Percentiles rank a stretch among this genome's conserved stretches.
These are phyloP conservation scores for Poecilia latipinna DNA, from an alignment of 2,113 vertebrate genomes.

Conservation along the genomic window DNA sequence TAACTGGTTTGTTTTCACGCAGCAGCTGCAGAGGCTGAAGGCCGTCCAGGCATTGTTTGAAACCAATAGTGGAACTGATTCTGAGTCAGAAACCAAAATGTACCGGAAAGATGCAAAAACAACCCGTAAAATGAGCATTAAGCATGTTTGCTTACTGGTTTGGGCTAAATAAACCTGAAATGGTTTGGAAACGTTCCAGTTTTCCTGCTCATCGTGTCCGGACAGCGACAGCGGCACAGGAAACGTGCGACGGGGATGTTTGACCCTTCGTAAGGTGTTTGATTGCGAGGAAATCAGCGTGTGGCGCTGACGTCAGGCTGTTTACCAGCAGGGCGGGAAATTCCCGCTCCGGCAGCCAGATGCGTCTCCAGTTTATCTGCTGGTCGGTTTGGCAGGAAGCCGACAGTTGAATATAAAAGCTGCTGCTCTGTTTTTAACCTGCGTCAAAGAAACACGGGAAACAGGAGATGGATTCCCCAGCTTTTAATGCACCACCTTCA, in stretches of 20 bases:
- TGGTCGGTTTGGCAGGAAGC: conserved; percentile 26
- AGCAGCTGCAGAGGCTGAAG: neutral
- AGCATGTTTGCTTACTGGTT: no score
- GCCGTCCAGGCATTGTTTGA: no score
- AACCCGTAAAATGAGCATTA: no score
- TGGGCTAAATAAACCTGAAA: no score
- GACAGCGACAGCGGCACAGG: conserved; percentile 39
- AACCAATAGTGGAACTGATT: no score
- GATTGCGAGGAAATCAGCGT: conserved; percentile 26
- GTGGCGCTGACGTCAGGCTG: conserved; percentile 31
- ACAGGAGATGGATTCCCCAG: neutral
- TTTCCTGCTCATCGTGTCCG: neutral
- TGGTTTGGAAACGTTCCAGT: conserved; percentile 6
- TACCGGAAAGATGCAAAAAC: no score
- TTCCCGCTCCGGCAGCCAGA: conserved; percentile 42
- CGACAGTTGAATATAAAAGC: conserved; percentile 2
- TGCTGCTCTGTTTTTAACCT: conserved; percentile 4
- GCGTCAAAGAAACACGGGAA: neutral
- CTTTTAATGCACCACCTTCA: no score
- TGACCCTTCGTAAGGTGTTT: conserved; percentile 20
- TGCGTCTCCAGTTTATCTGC: conserved; percentile 23
- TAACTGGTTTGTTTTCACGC: conserved; percentile 1
- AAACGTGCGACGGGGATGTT: conserved; percentile 13
- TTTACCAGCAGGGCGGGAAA: conserved; percentile 42
- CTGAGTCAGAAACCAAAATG: no score